Conservation (phyloP, 2,888 invertebrate species). For the Elysia crispata region DNA sequence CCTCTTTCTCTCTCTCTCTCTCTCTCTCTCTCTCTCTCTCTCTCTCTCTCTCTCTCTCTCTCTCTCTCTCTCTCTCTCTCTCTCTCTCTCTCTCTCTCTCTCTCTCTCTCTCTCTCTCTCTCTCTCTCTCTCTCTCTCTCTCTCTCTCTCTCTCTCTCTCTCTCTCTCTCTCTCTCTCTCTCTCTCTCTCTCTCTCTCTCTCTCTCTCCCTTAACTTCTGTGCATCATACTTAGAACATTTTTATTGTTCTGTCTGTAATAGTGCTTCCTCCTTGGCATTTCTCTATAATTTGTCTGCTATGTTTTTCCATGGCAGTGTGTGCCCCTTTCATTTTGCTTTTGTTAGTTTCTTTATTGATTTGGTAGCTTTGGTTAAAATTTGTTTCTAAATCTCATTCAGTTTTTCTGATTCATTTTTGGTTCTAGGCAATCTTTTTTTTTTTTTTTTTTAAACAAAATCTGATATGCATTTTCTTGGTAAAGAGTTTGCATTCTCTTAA, state of each 20-base stretch:
- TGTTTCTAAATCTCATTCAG: too few species aligned
- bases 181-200: slow-evolving; percentile 23
- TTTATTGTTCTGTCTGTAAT: background rate
- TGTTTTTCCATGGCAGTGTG: too few species aligned
- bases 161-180: slow-evolving; percentile 12
- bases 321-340: too few species aligned
- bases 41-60: slow-evolving; percentile 36
- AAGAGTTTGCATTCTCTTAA: too few species aligned
- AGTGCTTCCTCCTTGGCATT: background rate
- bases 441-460: too few species aligned
- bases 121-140: slow-evolving; percentile 30
- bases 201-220: background rate
- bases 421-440: too few species aligned
- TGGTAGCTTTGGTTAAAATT: too few species aligned
- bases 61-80: slow-evolving; percentile 22
- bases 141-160: slow-evolving; percentile 28
- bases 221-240: background rate
- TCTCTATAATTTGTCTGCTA: too few species aligned
- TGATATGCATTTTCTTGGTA: too few species aligned
- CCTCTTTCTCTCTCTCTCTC: too few species aligned
- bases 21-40: background rate
- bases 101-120: background rate
- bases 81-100: background rate
- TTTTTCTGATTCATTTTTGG: too few species aligned
- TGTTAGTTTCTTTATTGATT: too few species aligned